These are phyloP conservation scores for Pteria penguin DNA, from an alignment of 2,888 invertebrate species.

Conservation along the genomic window DNA sequence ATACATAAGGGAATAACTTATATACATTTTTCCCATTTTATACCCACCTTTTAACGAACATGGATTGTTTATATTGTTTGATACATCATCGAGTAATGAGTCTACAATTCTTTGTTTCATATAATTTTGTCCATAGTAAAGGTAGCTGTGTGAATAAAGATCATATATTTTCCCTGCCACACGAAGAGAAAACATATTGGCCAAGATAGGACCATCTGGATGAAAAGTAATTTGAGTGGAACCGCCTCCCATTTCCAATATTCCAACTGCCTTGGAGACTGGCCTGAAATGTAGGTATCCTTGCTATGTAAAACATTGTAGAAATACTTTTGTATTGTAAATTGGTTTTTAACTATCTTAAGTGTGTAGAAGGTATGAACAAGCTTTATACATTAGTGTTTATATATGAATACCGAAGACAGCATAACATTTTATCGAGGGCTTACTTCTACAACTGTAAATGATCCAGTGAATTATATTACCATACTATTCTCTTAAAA, in stretches of 20 bases:
- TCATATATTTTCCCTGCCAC: slow-evolving; percentile 70
- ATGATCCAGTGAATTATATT: too few relatives aligned
- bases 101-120: slow-evolving; percentile 62
- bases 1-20: too few relatives aligned
- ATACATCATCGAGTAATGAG: slow-evolving; percentile 30
- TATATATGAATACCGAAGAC: too few relatives aligned
- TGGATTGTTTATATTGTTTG: slow-evolving; percentile 60
- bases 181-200: slow-evolving; percentile 75
- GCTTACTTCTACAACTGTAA: too few relatives aligned
- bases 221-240: slow-evolving; percentile 82
- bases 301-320: too few relatives aligned
- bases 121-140: slow-evolving; percentile 74
- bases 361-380: too few relatives aligned
- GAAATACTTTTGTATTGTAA: too few relatives aligned
- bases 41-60: slow-evolving; percentile 71
- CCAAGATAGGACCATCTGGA: slow-evolving; percentile 71
- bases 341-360: too few relatives aligned
- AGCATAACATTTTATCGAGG: too few relatives aligned
- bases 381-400: too few relatives aligned
- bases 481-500: too few relatives aligned
- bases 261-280: slow-evolving; percentile 78
- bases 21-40: not conserved
- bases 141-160: slow-evolving; percentile 78
- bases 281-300: too few relatives aligned
- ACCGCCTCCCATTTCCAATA: slow-evolving; percentile 83